Evolutionary conservation across 1,140 invertebrate genomes (phyloP), one percentile per base, ranked within the genome.

Genomic region (Procambarus clarkii): DNA sequence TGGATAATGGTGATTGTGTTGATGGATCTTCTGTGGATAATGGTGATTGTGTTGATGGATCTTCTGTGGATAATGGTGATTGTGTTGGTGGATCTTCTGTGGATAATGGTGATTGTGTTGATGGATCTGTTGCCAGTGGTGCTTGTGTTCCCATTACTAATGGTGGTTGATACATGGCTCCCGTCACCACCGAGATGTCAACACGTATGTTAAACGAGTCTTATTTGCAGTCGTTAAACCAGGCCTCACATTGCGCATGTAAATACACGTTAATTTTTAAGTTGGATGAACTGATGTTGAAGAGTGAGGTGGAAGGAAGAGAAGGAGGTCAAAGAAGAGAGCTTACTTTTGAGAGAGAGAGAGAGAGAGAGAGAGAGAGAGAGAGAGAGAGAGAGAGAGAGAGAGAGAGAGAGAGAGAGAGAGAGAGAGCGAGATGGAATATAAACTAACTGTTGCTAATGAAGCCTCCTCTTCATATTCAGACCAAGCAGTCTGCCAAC

Each of bases 401-500:
- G 46, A 48, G 46, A 80, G 78, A 80, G 46, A 80, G 78, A 80
- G 78, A 80, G 21, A 48, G 44, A 48, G 79, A 9, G 46, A 54
- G 46, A 18, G 60, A 18, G 60, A 4, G 18, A 18, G 11, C 1
- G 18, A 18, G 60, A 13, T 15, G 21, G 60, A 18, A 21, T 11
- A 18, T 3, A 64, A 64, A 64, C 60, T 15, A 21, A 18, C 4
- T 18, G 60, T 64, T 21, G 60, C 21, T 64, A 64, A 64, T 64
- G 13, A 64, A 64, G 60, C 1, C 21, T n/a, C 11, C 24, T 34
- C 69, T 74, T 54, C 8, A 74, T 74, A 11, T 11, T 21, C 24
- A 34, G 7, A 21, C 8, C 69, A 34, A 34, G n/a, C 7, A 24
- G 69, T 5, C 4, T 34, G 7, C 34, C 24, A 8, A 34, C 69